phyloP scores from a whole-genome alignment of 2,113 vertebrate species.

The Notothenia coriiceps region DNA sequence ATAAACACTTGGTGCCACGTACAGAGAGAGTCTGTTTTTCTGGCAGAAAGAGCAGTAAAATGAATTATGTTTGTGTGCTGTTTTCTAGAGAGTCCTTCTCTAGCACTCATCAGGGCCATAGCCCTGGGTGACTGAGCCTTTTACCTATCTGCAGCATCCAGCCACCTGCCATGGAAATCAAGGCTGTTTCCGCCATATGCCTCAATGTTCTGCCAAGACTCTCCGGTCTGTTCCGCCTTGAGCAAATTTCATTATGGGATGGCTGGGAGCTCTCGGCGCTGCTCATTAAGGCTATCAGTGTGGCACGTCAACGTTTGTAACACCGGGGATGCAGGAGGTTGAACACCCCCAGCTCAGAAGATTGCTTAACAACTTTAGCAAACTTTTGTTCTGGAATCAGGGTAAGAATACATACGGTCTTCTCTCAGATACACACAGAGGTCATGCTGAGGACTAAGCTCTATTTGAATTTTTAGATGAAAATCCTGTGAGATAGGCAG shows the following conservation, averaged over 20 bases:
- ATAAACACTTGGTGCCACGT: conserved; percentile 3
- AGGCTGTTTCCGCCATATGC: conserved; percentile 97
- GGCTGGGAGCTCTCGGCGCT: conserved; percentile 88
- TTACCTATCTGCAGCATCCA: conserved; percentile 84
- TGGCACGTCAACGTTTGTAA: conserved; percentile 88
- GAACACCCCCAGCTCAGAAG: conserved; percentile 47
- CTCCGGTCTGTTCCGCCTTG: conserved; percentile 90
- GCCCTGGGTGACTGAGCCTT: conserved; percentile 83
- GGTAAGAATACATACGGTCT: conserved; percentile 20
- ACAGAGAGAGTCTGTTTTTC: conserved; percentile 14
- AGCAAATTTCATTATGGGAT: conserved; percentile 94
- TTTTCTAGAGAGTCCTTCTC: conserved; percentile 64
- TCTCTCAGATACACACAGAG: conserved; percentile 15
- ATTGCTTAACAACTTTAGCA: conserved; percentile 46
- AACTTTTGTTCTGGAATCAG: conserved; percentile 44
- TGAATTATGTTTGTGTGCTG: conserved; percentile 38
- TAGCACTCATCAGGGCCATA: conserved; percentile 78
- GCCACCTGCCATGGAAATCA: conserved; percentile 87
- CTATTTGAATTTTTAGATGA: conserved; percentile 3
- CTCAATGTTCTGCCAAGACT: conserved; percentile 90
- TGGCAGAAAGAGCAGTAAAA: conserved; percentile 21
- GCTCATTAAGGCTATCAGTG: conserved; percentile 92
- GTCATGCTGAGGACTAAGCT: background rate
- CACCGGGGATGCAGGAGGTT: conserved; percentile 59
- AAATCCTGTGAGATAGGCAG: background rate